Conservation (phyloP, 2,888 invertebrate species). For the Hydroisotoma schaefferi region DNA sequence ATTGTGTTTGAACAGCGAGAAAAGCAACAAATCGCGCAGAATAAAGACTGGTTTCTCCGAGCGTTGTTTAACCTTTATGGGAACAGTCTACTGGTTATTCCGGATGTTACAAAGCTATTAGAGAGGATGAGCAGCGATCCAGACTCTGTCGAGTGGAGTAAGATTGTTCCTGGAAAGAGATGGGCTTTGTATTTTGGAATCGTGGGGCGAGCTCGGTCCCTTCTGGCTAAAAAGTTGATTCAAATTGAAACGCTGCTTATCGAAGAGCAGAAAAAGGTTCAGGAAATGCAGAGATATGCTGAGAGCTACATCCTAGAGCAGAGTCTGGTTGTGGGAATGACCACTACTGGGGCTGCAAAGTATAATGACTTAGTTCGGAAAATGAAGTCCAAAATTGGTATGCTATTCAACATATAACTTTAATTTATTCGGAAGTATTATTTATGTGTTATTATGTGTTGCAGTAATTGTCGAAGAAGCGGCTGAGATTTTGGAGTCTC, state of each 20-base stretch:
- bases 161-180: constrained; percentile 20
- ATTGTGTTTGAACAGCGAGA: too few relatives aligned
- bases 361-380: constrained; percentile 61
- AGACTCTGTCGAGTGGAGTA: constrained; percentile 2
- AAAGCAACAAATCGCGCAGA: too few relatives aligned
- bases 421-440: not conserved
- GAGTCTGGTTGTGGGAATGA: constrained; percentile 59
- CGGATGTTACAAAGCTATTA: constrained; percentile 22
- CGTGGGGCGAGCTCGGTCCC: constrained; percentile 39
- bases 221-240: constrained; percentile 49
- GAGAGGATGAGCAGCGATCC: constrained; percentile 2
- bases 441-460: constrained; percentile 46
- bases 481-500: constrained; percentile 80
- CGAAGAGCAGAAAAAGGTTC: constrained; percentile 50
- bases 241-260: constrained; percentile 57
- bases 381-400: constrained; percentile 62
- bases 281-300: constrained; percentile 20
- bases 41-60: too few relatives aligned
- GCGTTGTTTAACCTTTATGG: constrained; percentile 26
- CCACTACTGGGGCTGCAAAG: constrained; percentile 72
- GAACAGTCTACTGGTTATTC: constrained; percentile 26
- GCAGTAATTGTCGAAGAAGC: constrained; percentile 81
- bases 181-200: constrained; percentile 41
- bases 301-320: constrained; percentile 37
- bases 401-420: too few relatives aligned